phyloP scores from a whole-genome alignment of 2,888 invertebrate genomes.

The Bellardia pandia region DNA sequence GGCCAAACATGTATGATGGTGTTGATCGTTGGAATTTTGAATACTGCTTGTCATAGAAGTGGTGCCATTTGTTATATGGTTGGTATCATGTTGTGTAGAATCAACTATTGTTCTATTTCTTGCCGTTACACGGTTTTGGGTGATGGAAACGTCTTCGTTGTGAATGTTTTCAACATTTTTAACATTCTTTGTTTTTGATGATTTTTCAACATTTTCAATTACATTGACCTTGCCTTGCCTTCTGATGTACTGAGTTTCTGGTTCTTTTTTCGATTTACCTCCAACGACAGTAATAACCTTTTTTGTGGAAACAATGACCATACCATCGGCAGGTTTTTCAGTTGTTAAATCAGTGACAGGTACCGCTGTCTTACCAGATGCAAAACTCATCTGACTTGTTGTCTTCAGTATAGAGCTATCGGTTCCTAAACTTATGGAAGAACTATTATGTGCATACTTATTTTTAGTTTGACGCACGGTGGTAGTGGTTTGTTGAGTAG shows the following conservation, averaged over 20 bases:
- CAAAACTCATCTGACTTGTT: conserved; percentile 87
- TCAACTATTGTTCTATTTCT: conserved; percentile 68
- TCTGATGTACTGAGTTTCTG: conserved; percentile 82
- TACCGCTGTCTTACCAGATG: conserved; percentile 84
- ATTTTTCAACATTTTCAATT: conserved; percentile 81
- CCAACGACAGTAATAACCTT: conserved; percentile 84
- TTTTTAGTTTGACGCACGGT: conserved; percentile 72
- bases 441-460: conserved; percentile 83
- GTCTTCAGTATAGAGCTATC: conserved; percentile 86
- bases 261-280: conserved; percentile 80
- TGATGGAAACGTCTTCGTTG: conserved; percentile 78
- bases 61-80: conserved; percentile 65
- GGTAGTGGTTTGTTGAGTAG: conserved; percentile 54
- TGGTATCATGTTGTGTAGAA: conserved; percentile 50
- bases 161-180: conserved; percentile 80
- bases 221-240: conserved; percentile 81
- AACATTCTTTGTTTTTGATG: conserved; percentile 80
- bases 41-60: conserved; percentile 6
- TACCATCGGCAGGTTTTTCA: conserved; percentile 85
- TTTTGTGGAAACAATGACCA: conserved; percentile 85
- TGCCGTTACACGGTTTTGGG: conserved; percentile 76
- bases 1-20: conserved; percentile 63
- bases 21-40: conserved; percentile 45
- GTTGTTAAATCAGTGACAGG: conserved; percentile 83
- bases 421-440: conserved; percentile 87